A percentile compares a stretch with the other conserved stretches of the same genome.
Evolutionary conservation across 2,888 invertebrate species (phyloP).

Genomic region (Tolmerus cingulatus): DNA sequence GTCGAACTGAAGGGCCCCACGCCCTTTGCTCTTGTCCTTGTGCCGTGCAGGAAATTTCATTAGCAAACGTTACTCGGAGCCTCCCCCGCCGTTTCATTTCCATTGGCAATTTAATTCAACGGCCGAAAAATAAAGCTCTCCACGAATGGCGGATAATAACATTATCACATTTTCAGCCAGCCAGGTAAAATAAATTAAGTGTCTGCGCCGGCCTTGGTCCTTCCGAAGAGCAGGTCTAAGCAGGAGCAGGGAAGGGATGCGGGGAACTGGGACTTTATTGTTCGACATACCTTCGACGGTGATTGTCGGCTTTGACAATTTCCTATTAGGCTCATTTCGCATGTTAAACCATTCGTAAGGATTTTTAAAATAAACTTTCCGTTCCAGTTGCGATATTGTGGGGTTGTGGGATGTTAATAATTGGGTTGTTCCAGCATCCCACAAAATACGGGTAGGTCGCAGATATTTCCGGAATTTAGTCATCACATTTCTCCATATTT

Average conservation of each 20-base stretch:
- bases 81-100: neutral
- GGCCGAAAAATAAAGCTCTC: constrained; percentile 3
- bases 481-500: neutral
- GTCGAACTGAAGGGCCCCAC: neutral
- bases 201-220: neutral
- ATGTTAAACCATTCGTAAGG: neutral
- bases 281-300: neutral
- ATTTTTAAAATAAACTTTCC: neutral
- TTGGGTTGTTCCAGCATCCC: neutral
- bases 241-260: neutral
- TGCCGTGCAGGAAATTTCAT: constrained; percentile 17
- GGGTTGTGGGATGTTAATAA: neutral
- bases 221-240: neutral
- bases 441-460: neutral
- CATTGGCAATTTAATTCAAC: constrained; percentile 31
- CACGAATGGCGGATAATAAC: constrained; percentile 4
- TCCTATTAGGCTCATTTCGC: neutral
- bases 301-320: neutral
- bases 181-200: constrained; percentile 17
- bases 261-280: neutral
- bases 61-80: neutral
- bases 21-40: neutral
- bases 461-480: neutral
- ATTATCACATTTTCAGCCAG: constrained; percentile 12
- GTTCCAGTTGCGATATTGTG: neutral